Percentiles rank a stretch among this genome's conserved stretches.
Conservation (phyloP, 2,113 vertebrate species). For the Amphiprion ocellaris region DNA sequence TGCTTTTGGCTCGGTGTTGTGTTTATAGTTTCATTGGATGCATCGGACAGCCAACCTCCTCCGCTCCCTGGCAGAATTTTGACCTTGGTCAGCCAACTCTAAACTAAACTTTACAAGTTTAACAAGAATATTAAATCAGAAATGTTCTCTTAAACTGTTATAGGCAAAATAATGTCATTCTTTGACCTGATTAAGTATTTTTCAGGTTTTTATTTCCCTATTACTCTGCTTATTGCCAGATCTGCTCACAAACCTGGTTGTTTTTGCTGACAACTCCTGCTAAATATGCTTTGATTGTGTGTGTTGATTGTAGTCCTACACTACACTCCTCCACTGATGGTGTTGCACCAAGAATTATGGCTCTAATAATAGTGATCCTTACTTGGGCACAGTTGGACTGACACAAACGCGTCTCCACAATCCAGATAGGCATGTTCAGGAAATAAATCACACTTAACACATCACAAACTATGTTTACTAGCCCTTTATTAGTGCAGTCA, state of each 20-base stretch:
- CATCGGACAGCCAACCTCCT: neutral
- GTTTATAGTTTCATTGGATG: constrained; percentile 24
- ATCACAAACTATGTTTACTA: neutral
- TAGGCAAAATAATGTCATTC: neutral
- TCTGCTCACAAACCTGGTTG: constrained; percentile 1
- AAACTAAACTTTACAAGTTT: neutral
- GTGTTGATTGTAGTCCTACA: constrained; percentile 7
- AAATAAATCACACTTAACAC: neutral
- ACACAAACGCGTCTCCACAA: neutral
- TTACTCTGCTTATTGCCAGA: neutral
- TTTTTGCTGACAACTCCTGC: constrained; percentile 4
- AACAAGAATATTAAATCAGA: neutral
- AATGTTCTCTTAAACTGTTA: neutral
- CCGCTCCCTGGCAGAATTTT: neutral
- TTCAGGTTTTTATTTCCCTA: neutral
- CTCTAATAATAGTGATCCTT: neutral
- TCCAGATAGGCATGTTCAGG: neutral
- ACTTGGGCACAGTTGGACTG: neutral
- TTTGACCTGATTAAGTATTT: neutral
- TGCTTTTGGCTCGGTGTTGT: constrained; percentile 2
- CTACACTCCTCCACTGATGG: constrained; percentile 4
- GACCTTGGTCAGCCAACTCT: neutral
- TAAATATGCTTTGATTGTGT: constrained; percentile 21
- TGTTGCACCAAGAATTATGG: constrained; percentile 3
- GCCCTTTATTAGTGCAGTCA: neutral